These are phyloP conservation scores for Taenioides sp. DNA, from an alignment of 2,797 vertebrate genomes.

Conservation along the genomic window DNA sequence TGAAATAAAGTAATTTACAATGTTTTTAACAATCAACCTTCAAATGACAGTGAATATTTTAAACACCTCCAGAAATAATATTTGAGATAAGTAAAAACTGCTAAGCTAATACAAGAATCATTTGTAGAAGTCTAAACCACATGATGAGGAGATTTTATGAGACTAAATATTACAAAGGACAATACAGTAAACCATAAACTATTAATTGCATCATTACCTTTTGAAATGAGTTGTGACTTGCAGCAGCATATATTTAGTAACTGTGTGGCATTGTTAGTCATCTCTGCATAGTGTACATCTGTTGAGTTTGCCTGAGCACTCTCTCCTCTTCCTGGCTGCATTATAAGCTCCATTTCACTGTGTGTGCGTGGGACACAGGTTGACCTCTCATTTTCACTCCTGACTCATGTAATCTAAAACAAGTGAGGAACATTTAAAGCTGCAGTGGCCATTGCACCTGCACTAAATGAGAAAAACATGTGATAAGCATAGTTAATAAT, in stretches of 20 bases:
- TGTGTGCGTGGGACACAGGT: neutral
- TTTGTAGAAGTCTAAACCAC: no score
- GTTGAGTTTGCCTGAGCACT: constrained; percentile 5
- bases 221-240: no score
- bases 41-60: no score
- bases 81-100: no score
- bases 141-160: no score
- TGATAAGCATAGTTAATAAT: neutral
- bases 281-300: neutral
- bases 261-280: neutral
- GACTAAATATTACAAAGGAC: no score
- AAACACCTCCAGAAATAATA: no score
- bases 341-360: neutral
- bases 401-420: constrained; percentile 22
- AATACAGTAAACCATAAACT: no score
- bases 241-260: neutral
- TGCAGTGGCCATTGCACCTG: neutral
- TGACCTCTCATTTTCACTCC: neutral
- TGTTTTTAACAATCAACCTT: no score
- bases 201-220: no score
- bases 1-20: no score
- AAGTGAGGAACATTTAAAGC: constrained; percentile 9
- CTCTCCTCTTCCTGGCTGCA: constrained; percentile 7
- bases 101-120: no score
- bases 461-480: neutral